phyloP scores from a whole-genome alignment of 2,113 vertebrate species.

The Abramis brama region DNA sequence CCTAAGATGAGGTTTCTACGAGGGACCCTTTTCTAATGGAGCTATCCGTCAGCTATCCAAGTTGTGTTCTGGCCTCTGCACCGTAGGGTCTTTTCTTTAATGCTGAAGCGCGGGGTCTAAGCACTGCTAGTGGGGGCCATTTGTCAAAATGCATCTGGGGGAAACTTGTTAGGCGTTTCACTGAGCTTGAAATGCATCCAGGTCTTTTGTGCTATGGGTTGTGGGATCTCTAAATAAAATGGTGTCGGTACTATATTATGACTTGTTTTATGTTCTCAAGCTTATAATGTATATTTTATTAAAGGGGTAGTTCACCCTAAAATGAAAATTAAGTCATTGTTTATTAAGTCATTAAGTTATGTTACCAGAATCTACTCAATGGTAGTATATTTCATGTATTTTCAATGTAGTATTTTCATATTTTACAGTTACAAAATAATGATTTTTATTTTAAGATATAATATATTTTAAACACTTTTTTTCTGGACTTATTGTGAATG shows the following conservation, averaged over 20 bases:
- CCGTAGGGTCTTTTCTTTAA: conserved; percentile 72
- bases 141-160: conserved; percentile 77
- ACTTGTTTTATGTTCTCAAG: not conserved
- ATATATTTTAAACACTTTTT: too few species aligned
- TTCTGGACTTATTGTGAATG: not conserved
- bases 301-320: too few species aligned
- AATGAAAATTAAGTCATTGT: too few species aligned
- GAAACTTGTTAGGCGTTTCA: conserved; percentile 75
- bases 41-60: conserved; percentile 87
- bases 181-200: conserved; percentile 29
- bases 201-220: conserved; percentile 14
- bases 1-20: conserved; percentile 81
- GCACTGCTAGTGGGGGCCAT: conserved; percentile 70
- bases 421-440: too few species aligned
- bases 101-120: conserved; percentile 71
- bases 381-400: not conserved
- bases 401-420: not conserved
- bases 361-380: not conserved
- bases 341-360: too few species aligned
- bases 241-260: not conserved
- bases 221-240: conserved; percentile 10
- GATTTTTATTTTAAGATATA: too few species aligned
- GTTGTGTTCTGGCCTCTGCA: conserved; percentile 71
- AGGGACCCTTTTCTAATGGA: conserved; percentile 84
- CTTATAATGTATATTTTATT: not conserved